A percentile compares a stretch with the other conserved stretches of the same genome.
Evolutionary conservation across 2,113 vertebrate genomes (phyloP).

Genomic region (Hydropotes inermis): DNA sequence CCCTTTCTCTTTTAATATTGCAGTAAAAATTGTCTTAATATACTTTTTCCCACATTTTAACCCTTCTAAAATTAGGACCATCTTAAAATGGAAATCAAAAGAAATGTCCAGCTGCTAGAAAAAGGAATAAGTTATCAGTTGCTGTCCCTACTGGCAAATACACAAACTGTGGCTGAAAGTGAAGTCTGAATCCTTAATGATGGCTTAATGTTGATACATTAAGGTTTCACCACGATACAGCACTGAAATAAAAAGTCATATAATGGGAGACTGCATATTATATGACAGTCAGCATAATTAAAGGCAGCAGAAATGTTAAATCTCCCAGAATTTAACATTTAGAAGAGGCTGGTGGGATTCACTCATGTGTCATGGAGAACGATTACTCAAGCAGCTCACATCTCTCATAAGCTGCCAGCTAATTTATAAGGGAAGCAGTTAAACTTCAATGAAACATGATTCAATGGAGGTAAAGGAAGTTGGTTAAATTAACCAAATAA

Average conservation of each 20-base stretch:
- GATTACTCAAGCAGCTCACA: not conserved
- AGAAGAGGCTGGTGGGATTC: not conserved
- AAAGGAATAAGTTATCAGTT: not conserved
- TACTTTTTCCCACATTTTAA: not conserved
- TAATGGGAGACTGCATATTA: not conserved
- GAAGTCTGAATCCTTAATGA: constrained; percentile 35
- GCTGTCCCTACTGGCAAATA: not conserved
- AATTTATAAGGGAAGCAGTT: not conserved
- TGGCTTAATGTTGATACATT: constrained; percentile 2
- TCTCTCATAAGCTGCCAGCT: not conserved
- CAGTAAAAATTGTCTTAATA: not conserved
- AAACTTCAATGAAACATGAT: not conserved
- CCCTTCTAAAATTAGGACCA: not conserved
- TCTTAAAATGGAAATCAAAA: not conserved
- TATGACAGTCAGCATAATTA: not conserved
- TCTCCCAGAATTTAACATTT: constrained; percentile 9
- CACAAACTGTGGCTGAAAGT: not conserved
- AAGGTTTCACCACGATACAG: constrained; percentile 4
- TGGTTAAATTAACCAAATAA: not conserved
- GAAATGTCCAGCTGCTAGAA: not conserved
- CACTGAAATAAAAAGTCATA: not conserved
- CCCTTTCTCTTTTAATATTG: not conserved
- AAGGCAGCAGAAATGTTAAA: not conserved
- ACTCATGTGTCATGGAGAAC: not conserved
- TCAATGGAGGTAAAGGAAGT: not conserved